Conservation (phyloP, 2,888 invertebrate genomes). For the Hesperia comma region DNA sequence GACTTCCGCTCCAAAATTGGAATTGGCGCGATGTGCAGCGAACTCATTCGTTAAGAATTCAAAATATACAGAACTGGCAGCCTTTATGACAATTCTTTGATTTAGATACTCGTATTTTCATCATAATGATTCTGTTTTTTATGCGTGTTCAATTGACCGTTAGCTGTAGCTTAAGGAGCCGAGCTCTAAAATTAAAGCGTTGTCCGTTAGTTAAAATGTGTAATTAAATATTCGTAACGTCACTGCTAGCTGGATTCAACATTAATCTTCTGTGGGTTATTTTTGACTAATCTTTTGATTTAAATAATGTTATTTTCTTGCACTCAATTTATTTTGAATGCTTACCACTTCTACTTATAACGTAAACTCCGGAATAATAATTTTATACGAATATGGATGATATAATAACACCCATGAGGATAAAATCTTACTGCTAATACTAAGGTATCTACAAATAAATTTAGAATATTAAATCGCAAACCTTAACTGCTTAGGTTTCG, state of each 20-base stretch:
- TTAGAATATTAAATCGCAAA: no score
- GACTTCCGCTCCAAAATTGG: constrained; percentile 80
- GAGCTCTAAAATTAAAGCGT: not conserved
- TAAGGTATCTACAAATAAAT: no score
- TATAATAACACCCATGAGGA: no score
- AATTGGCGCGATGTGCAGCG: constrained; percentile 71
- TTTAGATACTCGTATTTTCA: not conserved
- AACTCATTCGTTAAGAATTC: constrained; percentile 49
- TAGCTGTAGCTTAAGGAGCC: not conserved
- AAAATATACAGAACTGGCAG: constrained; percentile 36
- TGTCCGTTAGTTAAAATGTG: not conserved
- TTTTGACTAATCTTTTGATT: not conserved
- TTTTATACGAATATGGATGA: no score
- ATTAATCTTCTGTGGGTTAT: not conserved
- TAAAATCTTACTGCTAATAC: no score
- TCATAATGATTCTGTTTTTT: not conserved
- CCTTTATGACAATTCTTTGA: constrained; percentile 20
- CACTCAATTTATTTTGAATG: no score
- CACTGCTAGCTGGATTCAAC: not conserved
- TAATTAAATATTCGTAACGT: constrained; percentile 4
- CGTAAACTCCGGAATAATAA: no score
- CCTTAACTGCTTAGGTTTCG: no score
- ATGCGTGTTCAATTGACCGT: constrained; percentile 7
- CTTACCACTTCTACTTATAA: no score
- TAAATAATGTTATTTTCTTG: not conserved